Conservation (phyloP, 2,797 vertebrate species). For the Nyctalus aviator region DNA sequence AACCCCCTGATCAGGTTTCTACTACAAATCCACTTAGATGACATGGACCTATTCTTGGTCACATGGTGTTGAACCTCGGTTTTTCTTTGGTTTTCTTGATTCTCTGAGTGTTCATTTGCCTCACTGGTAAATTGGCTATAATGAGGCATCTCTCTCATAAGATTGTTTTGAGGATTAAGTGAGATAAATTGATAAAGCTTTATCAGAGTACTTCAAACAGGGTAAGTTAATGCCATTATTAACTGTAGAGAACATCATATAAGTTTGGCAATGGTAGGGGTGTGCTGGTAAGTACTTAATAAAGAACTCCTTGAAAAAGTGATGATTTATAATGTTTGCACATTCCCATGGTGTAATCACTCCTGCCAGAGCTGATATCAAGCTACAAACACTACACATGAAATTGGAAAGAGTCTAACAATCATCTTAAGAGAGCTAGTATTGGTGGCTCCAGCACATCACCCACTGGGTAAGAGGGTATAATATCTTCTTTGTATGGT, state of each 20-base stretch:
- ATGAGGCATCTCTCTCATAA: background rate
- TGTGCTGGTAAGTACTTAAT: background rate
- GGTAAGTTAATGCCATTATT: too few species aligned
- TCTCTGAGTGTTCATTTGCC: background rate
- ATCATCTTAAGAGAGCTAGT: too few species aligned
- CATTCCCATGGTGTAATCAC: background rate
- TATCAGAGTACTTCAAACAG: background rate
- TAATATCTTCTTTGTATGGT: background rate
- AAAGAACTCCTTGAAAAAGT: background rate
- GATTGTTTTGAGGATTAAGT: background rate
- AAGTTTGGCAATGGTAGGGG: too few species aligned
- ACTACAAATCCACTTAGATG: background rate
- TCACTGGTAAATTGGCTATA: background rate
- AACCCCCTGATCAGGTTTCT: background rate
- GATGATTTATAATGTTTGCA: background rate
- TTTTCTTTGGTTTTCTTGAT: background rate
- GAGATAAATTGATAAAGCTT: background rate
- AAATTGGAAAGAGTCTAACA: background rate
- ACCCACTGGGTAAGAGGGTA: background rate
- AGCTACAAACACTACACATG: background rate
- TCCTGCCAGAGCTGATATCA: background rate
- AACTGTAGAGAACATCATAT: accelerated
- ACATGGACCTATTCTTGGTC: background rate
- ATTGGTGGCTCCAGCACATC: background rate
- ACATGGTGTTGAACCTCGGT: background rate